Base-by-base conservation (phyloP, 1,140 invertebrate genomes). In the Cydia amplana region DNA sequence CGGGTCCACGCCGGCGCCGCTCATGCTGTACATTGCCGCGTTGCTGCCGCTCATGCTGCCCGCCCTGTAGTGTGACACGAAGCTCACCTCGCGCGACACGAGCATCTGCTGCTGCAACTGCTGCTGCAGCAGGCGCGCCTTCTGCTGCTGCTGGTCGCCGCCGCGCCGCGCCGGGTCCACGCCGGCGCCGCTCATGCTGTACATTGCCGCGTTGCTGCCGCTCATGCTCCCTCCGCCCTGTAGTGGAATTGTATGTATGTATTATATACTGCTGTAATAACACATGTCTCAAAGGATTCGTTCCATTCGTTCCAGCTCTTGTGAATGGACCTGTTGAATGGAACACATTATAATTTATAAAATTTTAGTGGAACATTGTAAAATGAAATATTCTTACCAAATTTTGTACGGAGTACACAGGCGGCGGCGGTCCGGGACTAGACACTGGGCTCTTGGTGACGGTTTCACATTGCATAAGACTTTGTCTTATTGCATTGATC, bases 401-500 rank as follows among this genome's bases (percentile, higher is more conserved):
- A 81, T 94, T 93, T 78, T 93, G 90, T 46, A 92, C 93, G 12
- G 95, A 94, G 87, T 96, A 96, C 72, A 94, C 94, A 43, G 95
- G 95, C 75, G 95, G 95, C 23, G 94, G 95, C 23, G 94, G 94
- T 80, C 94, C 94, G 46, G 94, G 94, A 81, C 95, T 95, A 82
- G 94, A 94, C 0, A 87, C 86, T 65, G 95, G 94, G 88, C 94
- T 95, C 78, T 94, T 95, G 76, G 95, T 94, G 72, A 90, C 95
- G 87, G 92, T 93, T 84, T 95, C 96, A 82, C 94, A 96, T 82
- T 96, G 96, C 97, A 98, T 98, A 75, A 99, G 93, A 84, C 97
- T 97, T 87, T 97, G 96, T 83, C 98, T 97, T 84, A 99, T 99
- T 10, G 95, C 97, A 85, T 96, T 97, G 73, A 99, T 98, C 72